phyloP scores from a whole-genome alignment of 2,888 invertebrate genomes.

The Euspilapteryx auroguttella region DNA sequence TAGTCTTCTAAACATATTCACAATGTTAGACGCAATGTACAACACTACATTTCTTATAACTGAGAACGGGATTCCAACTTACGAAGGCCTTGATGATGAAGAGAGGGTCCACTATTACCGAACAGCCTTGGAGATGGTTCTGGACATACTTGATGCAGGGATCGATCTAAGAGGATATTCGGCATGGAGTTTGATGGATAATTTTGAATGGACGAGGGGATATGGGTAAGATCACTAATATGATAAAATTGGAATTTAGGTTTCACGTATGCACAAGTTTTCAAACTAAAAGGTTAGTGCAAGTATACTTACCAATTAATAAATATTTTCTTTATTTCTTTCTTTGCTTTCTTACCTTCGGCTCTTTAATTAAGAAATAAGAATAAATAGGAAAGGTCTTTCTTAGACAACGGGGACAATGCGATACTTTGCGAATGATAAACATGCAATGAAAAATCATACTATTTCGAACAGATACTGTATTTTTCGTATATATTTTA shows the following conservation, averaged over 20 bases:
- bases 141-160: constrained; percentile 41
- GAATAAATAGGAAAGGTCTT: no score
- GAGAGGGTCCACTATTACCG: constrained; percentile 39
- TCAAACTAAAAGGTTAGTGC: no score
- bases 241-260: background rate
- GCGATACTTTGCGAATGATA: no score
- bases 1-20: constrained; percentile 12
- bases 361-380: no score
- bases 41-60: constrained; percentile 28
- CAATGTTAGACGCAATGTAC: constrained; percentile 11
- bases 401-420: no score
- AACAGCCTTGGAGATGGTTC: constrained; percentile 32
- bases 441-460: no score
- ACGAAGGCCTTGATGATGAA: constrained; percentile 34
- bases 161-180: constrained; percentile 55
- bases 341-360: no score
- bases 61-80: constrained; percentile 62
- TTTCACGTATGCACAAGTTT: no score
- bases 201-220: constrained; percentile 65
- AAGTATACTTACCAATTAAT: no score
- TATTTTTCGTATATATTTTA: no score
- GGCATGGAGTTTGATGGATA: constrained; percentile 67
- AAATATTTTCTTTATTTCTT: no score
- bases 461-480: no score
- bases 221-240: constrained; percentile 59